Conservation (phyloP, 2,113 vertebrate species). For the Ranitomeya variabilis region DNA sequence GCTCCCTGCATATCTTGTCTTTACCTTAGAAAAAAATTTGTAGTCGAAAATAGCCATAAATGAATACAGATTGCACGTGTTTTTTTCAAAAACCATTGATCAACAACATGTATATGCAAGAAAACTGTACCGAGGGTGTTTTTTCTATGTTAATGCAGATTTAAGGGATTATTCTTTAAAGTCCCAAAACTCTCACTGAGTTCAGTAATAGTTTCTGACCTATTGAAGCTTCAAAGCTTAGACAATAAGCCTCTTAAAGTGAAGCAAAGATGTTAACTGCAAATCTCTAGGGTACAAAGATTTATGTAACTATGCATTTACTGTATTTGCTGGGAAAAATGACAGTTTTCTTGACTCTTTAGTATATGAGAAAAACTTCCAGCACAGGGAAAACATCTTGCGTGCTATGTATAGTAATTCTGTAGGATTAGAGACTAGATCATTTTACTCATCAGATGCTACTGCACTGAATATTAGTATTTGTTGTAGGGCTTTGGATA, state of each 20-base stretch:
- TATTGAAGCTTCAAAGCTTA: conserved; percentile 45
- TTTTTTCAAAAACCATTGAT: background rate
- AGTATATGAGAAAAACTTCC: background rate
- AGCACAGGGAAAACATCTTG: background rate
- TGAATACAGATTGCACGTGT: background rate
- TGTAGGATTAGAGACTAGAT: too few species aligned
- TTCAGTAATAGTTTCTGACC: conserved; percentile 38
- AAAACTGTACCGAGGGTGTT: background rate
- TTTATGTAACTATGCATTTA: conserved; percentile 4
- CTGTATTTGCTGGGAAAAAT: background rate
- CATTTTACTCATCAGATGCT: too few species aligned
- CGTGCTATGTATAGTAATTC: background rate
- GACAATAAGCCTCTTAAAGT: conserved; percentile 23
- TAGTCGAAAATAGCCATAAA: background rate
- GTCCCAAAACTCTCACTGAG: conserved; percentile 38
- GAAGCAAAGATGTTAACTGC: conserved; percentile 24
- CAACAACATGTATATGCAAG: background rate
- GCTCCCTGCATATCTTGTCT: background rate
- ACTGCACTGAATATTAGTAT: too few species aligned
- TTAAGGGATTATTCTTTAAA: conserved; percentile 44
- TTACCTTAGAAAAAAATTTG: background rate
- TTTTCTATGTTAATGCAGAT: conserved; percentile 36
- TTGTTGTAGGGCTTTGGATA: too few species aligned
- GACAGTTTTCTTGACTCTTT: conserved; percentile 25
- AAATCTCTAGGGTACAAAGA: conserved; percentile 22